phyloP scores from a whole-genome alignment of 2,888 invertebrate genomes.

The Nephrotoma appendiculata region DNA sequence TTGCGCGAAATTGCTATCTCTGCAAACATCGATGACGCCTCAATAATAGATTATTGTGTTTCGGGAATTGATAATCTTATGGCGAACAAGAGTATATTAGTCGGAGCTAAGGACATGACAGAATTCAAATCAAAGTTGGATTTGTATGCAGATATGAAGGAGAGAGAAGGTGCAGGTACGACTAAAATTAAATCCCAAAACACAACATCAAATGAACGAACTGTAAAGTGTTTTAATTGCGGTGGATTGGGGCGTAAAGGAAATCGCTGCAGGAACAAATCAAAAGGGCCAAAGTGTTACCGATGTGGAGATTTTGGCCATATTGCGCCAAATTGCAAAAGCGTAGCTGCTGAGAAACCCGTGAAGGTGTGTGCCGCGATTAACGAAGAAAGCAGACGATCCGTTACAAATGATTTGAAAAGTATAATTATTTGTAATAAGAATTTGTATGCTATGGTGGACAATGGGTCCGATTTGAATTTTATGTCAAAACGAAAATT shows the following conservation, averaged over 20 bases:
- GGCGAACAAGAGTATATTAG: conserved; percentile 9
- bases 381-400: not conserved
- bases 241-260: too few relatives aligned
- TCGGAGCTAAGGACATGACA: not conserved
- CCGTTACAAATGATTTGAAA: not conserved
- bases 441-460: too few relatives aligned
- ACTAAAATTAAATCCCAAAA: not conserved
- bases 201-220: not conserved
- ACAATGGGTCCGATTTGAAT: too few relatives aligned
- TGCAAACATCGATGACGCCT: not conserved
- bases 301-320: conserved; percentile 19
- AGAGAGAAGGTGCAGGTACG: not conserved
- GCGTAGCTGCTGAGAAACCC: too few relatives aligned
- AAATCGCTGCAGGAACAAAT: conserved; percentile 1
- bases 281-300: conserved; percentile 21
- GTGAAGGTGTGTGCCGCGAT: too few relatives aligned
- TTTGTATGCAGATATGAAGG: not conserved
- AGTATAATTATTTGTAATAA: too few relatives aligned
- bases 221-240: not conserved
- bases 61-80: not conserved
- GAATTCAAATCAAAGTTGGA: conserved; percentile 9
- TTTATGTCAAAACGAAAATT: too few relatives aligned
- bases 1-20: not conserved
- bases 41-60: conserved; percentile 1
- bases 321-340: conserved; percentile 7